Conservation (phyloP, 2,113 vertebrate genomes). For the Upupa epops region DNA sequence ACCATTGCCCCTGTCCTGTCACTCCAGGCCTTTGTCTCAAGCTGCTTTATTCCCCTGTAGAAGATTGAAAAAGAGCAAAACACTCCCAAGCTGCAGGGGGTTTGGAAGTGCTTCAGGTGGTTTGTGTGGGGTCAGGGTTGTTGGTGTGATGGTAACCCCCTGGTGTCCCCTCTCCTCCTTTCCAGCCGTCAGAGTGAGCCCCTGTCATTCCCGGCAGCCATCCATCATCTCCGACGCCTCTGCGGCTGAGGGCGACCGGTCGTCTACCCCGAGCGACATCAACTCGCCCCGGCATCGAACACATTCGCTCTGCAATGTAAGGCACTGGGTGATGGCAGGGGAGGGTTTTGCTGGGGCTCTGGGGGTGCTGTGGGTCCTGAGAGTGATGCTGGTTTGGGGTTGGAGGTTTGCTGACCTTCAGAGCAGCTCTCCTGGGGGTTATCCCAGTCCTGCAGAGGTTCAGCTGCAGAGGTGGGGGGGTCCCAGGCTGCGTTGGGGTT, state of each 20-base stretch:
- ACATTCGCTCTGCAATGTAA: conserved; percentile 99
- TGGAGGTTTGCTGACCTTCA: background rate
- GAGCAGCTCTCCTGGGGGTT: background rate
- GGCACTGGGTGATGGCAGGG: background rate
- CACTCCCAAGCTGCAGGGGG: fast-evolving
- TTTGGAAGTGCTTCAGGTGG: fast-evolving
- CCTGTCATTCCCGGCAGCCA: conserved; percentile 94
- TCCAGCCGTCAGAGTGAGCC: conserved; percentile 91
- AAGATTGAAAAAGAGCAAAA: background rate
- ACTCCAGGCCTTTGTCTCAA: too few species aligned
- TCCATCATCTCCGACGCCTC: conserved; percentile 95
- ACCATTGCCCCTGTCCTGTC: too few species aligned
- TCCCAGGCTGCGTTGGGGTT: background rate
- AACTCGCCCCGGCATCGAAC: conserved; percentile 97
- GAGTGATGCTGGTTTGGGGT: fast-evolving
- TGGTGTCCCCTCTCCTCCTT: background rate
- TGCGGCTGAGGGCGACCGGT: conserved; percentile 90
- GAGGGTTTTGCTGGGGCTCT: background rate
- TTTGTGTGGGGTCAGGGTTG: background rate
- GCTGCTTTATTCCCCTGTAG: background rate
- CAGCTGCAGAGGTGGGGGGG: background rate
- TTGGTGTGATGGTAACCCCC: background rate
- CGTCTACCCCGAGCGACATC: conserved; percentile 95
- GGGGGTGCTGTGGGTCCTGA: background rate
- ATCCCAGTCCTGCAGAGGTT: fast-evolving